These are phyloP conservation scores for Leptopterna dolabrata DNA, from an alignment of 2,888 invertebrate species.

Conservation along the genomic window DNA sequence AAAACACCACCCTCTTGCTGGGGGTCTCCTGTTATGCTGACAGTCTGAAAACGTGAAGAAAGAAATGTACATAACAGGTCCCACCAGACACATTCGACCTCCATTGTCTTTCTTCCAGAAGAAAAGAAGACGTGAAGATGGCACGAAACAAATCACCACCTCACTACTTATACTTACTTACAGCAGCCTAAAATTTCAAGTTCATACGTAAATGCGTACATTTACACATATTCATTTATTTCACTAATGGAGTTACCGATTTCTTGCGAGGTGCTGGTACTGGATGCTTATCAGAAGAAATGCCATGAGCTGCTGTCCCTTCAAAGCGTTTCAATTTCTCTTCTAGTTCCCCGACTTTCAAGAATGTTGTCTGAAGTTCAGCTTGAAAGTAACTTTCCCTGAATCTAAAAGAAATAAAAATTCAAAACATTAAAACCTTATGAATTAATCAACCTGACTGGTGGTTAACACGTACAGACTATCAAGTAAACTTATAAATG, in stretches of 20 bases:
- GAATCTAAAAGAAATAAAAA: slow-evolving; percentile 40
- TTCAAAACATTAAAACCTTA: not conserved
- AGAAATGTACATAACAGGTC: not conserved
- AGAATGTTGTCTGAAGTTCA: slow-evolving; percentile 57
- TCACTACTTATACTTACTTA: too few relatives aligned
- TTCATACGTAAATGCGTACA: too few relatives aligned
- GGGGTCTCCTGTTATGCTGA: not conserved
- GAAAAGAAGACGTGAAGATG: too few relatives aligned
- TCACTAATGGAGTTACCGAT: slow-evolving; percentile 28
- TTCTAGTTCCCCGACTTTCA: slow-evolving; percentile 55
- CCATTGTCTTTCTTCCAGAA: too few relatives aligned
- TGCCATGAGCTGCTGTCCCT: not conserved
- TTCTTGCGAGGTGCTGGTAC: slow-evolving; percentile 36
- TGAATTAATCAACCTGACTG: too few relatives aligned
- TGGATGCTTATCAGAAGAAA: not conserved
- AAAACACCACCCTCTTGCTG: not conserved
- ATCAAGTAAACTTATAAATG: too few relatives aligned
- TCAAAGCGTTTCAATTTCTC: slow-evolving; percentile 9
- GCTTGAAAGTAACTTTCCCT: slow-evolving; percentile 60
- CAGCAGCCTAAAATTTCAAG: too few relatives aligned
- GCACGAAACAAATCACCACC: too few relatives aligned
- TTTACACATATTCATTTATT: too few relatives aligned
- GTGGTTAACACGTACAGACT: too few relatives aligned
- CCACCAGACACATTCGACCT: not conserved
- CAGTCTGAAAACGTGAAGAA: not conserved